Percentiles rank a stretch among this genome's conserved stretches.
Conservation (phyloP, 2,113 vertebrate genomes). For the Amphiprion percula region DNA sequence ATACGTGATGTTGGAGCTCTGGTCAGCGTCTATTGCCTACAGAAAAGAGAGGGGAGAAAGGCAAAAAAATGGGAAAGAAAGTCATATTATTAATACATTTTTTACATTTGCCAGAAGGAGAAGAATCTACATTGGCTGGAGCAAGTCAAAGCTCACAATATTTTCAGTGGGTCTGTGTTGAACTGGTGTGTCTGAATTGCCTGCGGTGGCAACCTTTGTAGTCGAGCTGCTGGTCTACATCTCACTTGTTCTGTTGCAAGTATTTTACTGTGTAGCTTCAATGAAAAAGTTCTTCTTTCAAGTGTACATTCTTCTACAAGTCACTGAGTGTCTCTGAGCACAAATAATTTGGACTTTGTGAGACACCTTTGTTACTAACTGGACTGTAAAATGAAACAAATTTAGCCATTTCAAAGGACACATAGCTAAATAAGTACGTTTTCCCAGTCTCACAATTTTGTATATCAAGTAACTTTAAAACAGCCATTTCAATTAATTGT, state of each 20-base stretch:
- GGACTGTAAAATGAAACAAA: neutral
- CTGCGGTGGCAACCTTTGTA: conserved; percentile 28
- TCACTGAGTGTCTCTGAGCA: neutral
- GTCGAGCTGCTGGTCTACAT: conserved; percentile 15
- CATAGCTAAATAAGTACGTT: neutral
- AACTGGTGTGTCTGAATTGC: neutral
- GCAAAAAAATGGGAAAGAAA: conserved; percentile 1
- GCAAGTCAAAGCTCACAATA: neutral
- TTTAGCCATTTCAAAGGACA: conserved; percentile 10
- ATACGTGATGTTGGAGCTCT: conserved; percentile 91
- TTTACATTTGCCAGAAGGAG: conserved; percentile 40
- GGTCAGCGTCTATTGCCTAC: conserved; percentile 92
- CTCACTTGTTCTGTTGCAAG: conserved; percentile 3
- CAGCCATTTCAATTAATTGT: neutral
- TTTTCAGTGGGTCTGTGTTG: conserved; percentile 29
- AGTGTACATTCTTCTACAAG: conserved; percentile 8
- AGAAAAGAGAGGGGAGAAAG: conserved; percentile 13
- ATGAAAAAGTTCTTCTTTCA: neutral
- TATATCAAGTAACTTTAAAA: neutral
- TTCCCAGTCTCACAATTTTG: neutral
- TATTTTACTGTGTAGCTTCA: conserved; percentile 10
- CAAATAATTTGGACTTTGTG: conserved; percentile 14
- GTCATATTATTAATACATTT: conserved; percentile 16
- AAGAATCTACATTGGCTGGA: conserved; percentile 5
- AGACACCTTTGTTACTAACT: neutral